Percentiles rank a stretch among this genome's conserved stretches.
Conservation (phyloP, 2,888 invertebrate species). For the Theodoxus fluviatilis region DNA sequence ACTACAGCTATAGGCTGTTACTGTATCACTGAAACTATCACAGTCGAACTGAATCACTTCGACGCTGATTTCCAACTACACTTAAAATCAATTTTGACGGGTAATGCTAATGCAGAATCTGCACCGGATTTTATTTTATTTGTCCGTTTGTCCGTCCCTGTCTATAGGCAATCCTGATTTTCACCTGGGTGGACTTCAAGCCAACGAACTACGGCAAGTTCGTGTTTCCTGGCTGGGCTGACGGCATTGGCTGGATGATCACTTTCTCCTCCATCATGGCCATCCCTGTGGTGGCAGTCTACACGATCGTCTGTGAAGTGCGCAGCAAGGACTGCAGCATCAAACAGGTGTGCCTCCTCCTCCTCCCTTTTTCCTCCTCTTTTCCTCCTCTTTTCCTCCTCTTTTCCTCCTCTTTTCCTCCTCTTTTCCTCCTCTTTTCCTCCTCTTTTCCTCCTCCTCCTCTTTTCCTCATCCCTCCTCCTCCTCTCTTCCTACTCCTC, state of each 20-base stretch:
- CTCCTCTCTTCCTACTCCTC: background rate
- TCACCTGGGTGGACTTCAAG: conserved; percentile 76
- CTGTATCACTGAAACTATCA: too few species aligned
- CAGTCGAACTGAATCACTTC: too few species aligned
- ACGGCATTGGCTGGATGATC: conserved; percentile 76
- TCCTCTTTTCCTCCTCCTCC: background rate
- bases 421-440: background rate
- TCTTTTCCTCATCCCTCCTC: background rate
- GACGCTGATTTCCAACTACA: too few species aligned
- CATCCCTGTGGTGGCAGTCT: conserved; percentile 73
- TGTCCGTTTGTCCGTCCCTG: background rate
- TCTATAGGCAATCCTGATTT: conserved; percentile 76
- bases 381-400: background rate
- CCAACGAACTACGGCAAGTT: conserved; percentile 74
- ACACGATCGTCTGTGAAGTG: conserved; percentile 60
- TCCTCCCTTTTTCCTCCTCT: background rate
- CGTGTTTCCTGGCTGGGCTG: conserved; percentile 76
- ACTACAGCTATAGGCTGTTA: too few species aligned
- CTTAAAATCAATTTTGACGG: too few species aligned
- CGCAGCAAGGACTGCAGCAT: conserved; percentile 27
- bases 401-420: background rate
- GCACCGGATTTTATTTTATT: too few species aligned
- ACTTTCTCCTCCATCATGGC: conserved; percentile 76
- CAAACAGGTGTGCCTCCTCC: conserved; percentile 32
- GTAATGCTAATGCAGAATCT: too few species aligned